Evolutionary conservation across 2,113 vertebrate species (phyloP), one percentile per base, ranked within the genome.

Genomic region (Dermatemys mawii): DNA sequence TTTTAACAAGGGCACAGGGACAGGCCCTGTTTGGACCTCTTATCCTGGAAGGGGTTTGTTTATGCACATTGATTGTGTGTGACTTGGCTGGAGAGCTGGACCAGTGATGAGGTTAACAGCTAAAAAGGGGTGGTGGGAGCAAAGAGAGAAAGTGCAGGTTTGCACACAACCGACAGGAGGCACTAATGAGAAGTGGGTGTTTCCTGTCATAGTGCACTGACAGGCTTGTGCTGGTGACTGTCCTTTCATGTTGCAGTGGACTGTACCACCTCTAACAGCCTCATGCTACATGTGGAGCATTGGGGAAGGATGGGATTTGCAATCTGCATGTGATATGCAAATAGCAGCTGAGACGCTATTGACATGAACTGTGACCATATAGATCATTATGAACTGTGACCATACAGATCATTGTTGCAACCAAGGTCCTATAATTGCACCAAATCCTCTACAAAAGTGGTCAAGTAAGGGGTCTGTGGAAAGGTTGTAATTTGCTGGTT

Each of bases 231-330:
- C 6, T 16, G 44, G n/a, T 51, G 54, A 79, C 35, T 44, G 0
- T 76, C 44, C 76, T 84, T 38, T 57, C 16, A 22, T 29, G 49
- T 82, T 60, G 54, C 50, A 85, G 54, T n/a, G 55, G 32, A 80
- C 83, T 38, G n/a, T 4, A 0, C 49, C 27, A 35, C n/a, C n/a
- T 80, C 55, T 55, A 79, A 78, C 80, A 94, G 84, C 54, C 78
- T 89, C 17, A 4, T 6, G 32, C 51, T 67, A 12, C 0, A 0
- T 2, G 38, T 41, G 55, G 83, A 44, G 3, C 12, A 78, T 32
- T 1, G 35, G 41, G 21, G 53, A 81, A 75, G n/a, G 24, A 29
- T 8, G 78, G 50, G 2, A 26, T 75, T 44, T 54, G 8, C 49
- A 57, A 46, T 26, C 63, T 67, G 63, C 46, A 24, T 5, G 79